Conservation (phyloP, 1,140 invertebrate genomes). For the Epicauta chinensis region DNA sequence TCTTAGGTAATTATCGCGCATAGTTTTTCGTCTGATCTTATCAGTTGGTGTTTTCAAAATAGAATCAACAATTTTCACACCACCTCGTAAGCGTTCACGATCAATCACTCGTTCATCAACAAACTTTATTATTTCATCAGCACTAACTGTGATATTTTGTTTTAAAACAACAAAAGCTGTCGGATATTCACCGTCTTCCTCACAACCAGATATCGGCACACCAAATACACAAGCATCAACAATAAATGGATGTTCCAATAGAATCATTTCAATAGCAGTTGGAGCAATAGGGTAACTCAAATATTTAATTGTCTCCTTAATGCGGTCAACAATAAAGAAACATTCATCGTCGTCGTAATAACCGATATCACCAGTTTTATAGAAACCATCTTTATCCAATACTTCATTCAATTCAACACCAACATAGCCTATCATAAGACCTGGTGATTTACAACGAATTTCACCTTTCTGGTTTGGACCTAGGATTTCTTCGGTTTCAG, state of each 20-base stretch:
- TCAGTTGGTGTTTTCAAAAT: constrained; percentile 5
- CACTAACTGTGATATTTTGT: background rate
- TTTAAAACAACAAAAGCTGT: constrained; percentile 6
- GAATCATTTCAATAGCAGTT: constrained; percentile 55
- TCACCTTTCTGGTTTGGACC: constrained; percentile 49
- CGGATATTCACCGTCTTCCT: constrained; percentile 8
- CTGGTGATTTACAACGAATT: constrained; percentile 46
- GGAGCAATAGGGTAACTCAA: constrained; percentile 47
- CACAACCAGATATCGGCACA: no score
- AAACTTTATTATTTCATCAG: constrained; percentile 8
- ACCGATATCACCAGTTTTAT: constrained; percentile 62
- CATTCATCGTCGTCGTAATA: constrained; percentile 57
- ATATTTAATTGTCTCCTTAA: constrained; percentile 71
- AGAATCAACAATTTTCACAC: constrained; percentile 3
- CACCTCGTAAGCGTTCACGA: constrained; percentile 4
- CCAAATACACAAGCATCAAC: constrained; percentile 10
- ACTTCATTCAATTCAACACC: constrained; percentile 54
- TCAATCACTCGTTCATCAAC: background rate
- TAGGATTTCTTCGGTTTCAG: constrained; percentile 42
- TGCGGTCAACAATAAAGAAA: constrained; percentile 58
- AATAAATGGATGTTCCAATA: constrained; percentile 54
- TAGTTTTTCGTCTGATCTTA: constrained; percentile 1
- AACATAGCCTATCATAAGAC: constrained; percentile 50
- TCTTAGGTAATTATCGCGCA: no score
- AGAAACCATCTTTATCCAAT: constrained; percentile 53